phyloP scores from a whole-genome alignment of 2,888 invertebrate species.

The Diaperis boleti region DNA sequence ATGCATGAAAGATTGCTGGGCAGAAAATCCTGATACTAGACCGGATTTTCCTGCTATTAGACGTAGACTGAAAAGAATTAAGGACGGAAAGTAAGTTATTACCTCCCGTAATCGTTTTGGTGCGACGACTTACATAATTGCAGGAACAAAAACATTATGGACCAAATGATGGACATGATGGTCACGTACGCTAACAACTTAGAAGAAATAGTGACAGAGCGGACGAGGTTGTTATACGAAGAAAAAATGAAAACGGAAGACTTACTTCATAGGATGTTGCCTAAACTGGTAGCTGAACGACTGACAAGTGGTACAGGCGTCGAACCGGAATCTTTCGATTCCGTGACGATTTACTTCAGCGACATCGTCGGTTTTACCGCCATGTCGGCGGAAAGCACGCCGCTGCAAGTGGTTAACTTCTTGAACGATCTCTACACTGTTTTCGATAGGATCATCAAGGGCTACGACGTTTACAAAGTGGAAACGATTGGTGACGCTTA shows the following conservation, averaged over 20 bases:
- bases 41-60: conserved; percentile 89
- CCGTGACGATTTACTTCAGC: conserved; percentile 96
- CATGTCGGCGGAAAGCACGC: conserved; percentile 95
- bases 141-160: conserved; percentile 92
- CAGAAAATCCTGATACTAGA: conserved; percentile 83
- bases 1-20: conserved; percentile 92
- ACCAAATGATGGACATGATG: conserved; percentile 99
- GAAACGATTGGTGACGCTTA: conserved; percentile 92
- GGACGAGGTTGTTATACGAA: conserved; percentile 89
- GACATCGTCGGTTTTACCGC: conserved; percentile 97
- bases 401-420: conserved; percentile 91
- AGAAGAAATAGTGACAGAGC: conserved; percentile 92
- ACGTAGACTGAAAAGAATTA: conserved; percentile 87
- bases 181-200: conserved; percentile 95
- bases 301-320: conserved; percentile 90
- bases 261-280: conserved; percentile 93
- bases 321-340: conserved; percentile 92
- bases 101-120: no score
- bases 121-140: conserved; percentile 43
- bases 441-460: conserved; percentile 95
- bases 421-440: conserved; percentile 97
- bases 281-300: conserved; percentile 89
- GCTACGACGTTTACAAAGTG: conserved; percentile 98
- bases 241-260: conserved; percentile 96
- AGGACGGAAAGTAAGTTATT: conserved; percentile 82